Conservation (phyloP, 2,113 vertebrate species). For the Tursiops truncatus region DNA sequence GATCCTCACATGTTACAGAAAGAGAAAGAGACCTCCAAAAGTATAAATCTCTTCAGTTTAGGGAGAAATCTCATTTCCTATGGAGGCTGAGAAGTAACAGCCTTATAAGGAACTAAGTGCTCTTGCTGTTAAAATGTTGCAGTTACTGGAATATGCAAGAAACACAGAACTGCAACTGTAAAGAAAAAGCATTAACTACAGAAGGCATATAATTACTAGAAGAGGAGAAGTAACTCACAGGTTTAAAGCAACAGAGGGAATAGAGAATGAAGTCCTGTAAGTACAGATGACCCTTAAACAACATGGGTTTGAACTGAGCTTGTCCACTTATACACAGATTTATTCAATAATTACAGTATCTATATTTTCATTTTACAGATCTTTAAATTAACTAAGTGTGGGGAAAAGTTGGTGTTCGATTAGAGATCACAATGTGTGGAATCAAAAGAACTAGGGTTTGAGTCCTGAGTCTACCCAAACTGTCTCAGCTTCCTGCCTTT, state of each 20-base stretch:
- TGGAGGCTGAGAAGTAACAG: not conserved
- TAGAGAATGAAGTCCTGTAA: not conserved
- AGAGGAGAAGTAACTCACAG: not conserved
- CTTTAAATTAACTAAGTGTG: too few species aligned
- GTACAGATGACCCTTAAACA: too few species aligned
- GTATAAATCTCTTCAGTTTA: not conserved
- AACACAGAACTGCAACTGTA: not conserved
- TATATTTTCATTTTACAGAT: too few species aligned
- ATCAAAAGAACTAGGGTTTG: too few species aligned
- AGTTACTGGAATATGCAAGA: not conserved
- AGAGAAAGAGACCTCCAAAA: not conserved
- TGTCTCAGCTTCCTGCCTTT: too few species aligned
- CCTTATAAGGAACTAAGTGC: not conserved
- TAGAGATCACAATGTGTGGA: too few species aligned
- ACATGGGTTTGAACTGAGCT: too few species aligned
- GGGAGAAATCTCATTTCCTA: not conserved
- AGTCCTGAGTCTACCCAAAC: too few species aligned
- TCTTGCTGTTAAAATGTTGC: not conserved
- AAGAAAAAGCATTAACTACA: not conserved
- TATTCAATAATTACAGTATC: too few species aligned
- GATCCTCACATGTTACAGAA: not conserved
- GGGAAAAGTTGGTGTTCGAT: too few species aligned
- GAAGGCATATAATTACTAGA: not conserved
- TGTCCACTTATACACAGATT: too few species aligned
- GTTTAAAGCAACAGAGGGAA: not conserved